These are phyloP conservation scores for Chouioia cunea DNA, from an alignment of 2,888 invertebrate species.

Conservation along the genomic window DNA sequence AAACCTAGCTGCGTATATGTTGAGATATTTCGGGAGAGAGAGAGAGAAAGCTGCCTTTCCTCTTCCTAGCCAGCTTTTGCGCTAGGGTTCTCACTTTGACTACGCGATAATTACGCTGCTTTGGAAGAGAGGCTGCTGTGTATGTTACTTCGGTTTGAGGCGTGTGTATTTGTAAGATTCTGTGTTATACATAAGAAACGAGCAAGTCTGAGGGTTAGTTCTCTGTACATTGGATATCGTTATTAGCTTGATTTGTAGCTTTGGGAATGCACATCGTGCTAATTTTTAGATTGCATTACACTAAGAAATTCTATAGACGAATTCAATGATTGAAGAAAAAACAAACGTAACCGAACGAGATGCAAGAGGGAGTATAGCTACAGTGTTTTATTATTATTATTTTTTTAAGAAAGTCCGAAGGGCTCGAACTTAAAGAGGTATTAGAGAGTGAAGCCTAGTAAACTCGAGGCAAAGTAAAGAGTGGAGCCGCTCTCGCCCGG, in stretches of 20 bases:
- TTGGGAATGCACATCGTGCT: too few species aligned
- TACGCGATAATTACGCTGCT: too few species aligned
- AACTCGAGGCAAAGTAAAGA: constrained; percentile 56
- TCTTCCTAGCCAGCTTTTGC: too few species aligned
- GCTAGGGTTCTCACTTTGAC: too few species aligned
- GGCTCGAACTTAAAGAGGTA: constrained; percentile 58
- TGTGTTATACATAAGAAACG: neutral
- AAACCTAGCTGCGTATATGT: too few species aligned
- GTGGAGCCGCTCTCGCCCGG: constrained; percentile 56
- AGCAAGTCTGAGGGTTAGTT: neutral
- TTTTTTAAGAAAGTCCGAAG: constrained; percentile 47
- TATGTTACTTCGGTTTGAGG: too few species aligned
- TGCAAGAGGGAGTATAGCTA: neutral
- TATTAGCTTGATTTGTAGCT: neutral
- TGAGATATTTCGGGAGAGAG: neutral
- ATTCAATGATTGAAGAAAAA: neutral
- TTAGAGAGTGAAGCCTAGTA: constrained; percentile 53
- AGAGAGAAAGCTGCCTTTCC: neutral
- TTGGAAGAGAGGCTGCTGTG: too few species aligned
- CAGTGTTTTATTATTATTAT: constrained; percentile 3
- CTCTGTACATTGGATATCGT: neutral
- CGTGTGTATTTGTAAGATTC: neutral
- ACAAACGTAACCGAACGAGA: neutral
- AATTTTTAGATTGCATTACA: too few species aligned
- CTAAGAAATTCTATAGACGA: too few species aligned